phyloP scores from a whole-genome alignment of 2,113 vertebrate genomes.

The Capreolus pygargus region DNA sequence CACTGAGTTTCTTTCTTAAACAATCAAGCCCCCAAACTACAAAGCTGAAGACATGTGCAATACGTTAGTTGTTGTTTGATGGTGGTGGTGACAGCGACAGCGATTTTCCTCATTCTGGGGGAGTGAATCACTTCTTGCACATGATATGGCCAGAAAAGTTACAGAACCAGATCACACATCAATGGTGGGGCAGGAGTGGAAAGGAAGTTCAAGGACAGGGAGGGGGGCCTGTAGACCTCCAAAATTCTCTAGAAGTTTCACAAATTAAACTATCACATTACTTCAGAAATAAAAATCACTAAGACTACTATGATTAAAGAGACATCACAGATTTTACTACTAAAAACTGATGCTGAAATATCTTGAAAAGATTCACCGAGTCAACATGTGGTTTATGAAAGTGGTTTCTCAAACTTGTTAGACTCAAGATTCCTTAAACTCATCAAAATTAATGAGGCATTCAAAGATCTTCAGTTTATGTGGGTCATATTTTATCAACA shows the following conservation, averaged over 20 bases:
- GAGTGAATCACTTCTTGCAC: not conserved
- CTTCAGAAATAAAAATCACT: not conserved
- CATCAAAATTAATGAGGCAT: not conserved
- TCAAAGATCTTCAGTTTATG: not conserved
- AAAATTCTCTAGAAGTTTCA: not conserved
- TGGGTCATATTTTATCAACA: not conserved
- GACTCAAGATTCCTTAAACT: not conserved
- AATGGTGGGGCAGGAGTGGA: fast-evolving
- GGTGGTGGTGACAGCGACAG: fast-evolving
- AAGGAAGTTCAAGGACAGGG: not conserved
- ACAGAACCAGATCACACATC: fast-evolving
- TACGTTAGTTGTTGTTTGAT: not conserved
- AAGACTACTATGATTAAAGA: not conserved
- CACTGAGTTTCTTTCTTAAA: not conserved
- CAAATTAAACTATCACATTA: not conserved
- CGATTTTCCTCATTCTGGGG: not conserved
- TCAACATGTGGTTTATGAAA: not conserved
- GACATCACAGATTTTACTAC: not conserved
- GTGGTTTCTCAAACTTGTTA: not conserved
- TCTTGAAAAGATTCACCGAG: not conserved
- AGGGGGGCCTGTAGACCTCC: fast-evolving
- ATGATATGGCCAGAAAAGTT: fast-evolving
- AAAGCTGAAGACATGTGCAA: not conserved
- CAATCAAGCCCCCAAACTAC: not conserved
- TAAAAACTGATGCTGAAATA: not conserved